Conservation (phyloP, 2,888 invertebrate species). For the Metellina segmentata region DNA sequence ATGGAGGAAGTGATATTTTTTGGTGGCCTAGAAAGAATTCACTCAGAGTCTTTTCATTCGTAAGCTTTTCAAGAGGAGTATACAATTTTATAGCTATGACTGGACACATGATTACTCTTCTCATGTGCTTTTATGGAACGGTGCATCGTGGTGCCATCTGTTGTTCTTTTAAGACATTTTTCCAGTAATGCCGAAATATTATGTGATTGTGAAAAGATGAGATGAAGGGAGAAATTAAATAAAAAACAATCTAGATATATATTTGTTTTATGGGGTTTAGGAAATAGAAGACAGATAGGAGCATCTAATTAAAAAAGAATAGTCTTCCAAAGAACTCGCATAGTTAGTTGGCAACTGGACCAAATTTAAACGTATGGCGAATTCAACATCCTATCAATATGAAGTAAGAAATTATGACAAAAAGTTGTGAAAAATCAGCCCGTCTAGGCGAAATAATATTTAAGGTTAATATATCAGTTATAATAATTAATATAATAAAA, state of each 20-base stretch:
- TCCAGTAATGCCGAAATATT: background rate
- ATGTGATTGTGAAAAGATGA: background rate
- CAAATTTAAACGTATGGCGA: no score
- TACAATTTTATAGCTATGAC: background rate
- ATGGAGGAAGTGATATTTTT: background rate
- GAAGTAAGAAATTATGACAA: no score
- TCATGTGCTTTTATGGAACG: background rate
- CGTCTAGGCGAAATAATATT: no score
- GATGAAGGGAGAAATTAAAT: background rate
- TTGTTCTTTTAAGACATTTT: background rate
- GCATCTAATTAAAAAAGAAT: no score
- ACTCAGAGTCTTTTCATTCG: background rate
- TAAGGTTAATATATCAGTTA: no score
- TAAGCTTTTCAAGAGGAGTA: background rate
- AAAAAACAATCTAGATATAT: background rate
- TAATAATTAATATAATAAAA: no score
- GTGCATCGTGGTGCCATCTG: background rate
- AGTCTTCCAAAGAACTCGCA: no score
- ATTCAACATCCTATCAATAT: no score
- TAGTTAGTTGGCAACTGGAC: no score
- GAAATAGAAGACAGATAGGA: no score
- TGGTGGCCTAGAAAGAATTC: background rate
- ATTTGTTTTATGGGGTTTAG: background rate
- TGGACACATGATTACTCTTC: background rate
- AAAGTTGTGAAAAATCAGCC: no score